These are phyloP conservation scores for Sternotherus odoratus DNA, from an alignment of 2,797 vertebrate genomes.

Conservation along the genomic window DNA sequence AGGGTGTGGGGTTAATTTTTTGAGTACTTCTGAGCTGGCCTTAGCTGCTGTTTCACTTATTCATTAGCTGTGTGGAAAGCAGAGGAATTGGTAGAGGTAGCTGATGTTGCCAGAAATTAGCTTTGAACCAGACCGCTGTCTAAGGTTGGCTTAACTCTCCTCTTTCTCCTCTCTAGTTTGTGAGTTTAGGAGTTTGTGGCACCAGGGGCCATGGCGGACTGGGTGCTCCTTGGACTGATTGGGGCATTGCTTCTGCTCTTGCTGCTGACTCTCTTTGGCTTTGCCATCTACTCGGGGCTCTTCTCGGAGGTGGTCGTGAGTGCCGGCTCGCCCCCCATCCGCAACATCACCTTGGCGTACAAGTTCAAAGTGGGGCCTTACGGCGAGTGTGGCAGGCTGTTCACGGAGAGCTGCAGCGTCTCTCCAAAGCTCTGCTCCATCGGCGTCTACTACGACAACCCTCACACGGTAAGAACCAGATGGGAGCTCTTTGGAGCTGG, in stretches of 20 bases:
- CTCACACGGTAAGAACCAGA: slow-evolving; percentile 82
- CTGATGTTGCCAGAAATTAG: background rate
- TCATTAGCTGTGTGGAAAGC: background rate
- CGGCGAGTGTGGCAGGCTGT: slow-evolving; percentile 84
- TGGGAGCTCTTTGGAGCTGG: background rate
- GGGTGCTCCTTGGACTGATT: slow-evolving; percentile 84
- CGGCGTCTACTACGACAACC: slow-evolving; percentile 93
- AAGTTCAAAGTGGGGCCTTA: slow-evolving; percentile 90
- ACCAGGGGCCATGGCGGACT: slow-evolving; percentile 85
- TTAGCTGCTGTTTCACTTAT: background rate
- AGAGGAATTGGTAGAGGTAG: background rate
- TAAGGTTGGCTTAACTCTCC: background rate
- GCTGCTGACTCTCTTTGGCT: slow-evolving; percentile 82
- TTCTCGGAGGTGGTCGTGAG: slow-evolving; percentile 85
- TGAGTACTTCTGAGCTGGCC: background rate
- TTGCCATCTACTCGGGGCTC: slow-evolving; percentile 88
- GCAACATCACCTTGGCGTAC: slow-evolving; percentile 90
- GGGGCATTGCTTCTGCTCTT: slow-evolving; percentile 80
- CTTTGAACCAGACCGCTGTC: background rate
- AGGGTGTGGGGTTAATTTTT: slow-evolving; percentile 26
- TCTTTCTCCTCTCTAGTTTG: slow-evolving; percentile 57
- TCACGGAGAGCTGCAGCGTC: slow-evolving; percentile 88
- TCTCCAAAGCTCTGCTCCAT: slow-evolving; percentile 89
- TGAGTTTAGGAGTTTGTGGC: slow-evolving; percentile 37
- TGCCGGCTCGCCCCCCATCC: slow-evolving; percentile 88